Percentiles rank a stretch among this genome's conserved stretches.
Evolutionary conservation across 2,797 vertebrate species (phyloP).

Genomic region (Uromys caudimaculatus): DNA sequence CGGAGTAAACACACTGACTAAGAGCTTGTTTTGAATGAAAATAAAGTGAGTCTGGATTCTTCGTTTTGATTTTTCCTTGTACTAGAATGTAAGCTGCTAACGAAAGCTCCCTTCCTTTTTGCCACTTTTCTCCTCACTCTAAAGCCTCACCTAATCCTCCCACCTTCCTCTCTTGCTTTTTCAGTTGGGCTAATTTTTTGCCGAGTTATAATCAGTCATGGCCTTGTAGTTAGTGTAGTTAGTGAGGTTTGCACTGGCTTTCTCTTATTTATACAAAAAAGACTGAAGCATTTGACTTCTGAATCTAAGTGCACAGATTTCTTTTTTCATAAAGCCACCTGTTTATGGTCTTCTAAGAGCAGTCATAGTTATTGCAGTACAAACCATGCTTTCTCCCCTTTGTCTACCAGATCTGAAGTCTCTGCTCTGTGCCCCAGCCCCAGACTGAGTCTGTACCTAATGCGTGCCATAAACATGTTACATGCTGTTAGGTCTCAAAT

Average conservation of each 20-base stretch:
- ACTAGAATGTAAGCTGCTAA: conserved; percentile 53
- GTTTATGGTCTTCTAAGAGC: conserved; percentile 82
- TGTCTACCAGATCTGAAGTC: conserved; percentile 48
- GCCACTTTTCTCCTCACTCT: conserved; percentile 53
- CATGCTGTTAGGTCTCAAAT: conserved; percentile 83
- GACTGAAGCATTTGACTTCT: conserved; percentile 54
- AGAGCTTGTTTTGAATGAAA: conserved; percentile 67
- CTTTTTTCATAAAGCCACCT: conserved; percentile 82
- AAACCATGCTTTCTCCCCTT: conserved; percentile 71
- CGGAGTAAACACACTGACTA: background rate
- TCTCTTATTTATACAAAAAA: conserved; percentile 69
- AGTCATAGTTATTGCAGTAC: conserved; percentile 79
- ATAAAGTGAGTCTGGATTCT: conserved; percentile 52
- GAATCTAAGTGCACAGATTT: conserved; percentile 47
- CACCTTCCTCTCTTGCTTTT: conserved; percentile 59
- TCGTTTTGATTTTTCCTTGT: background rate
- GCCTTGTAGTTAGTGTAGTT: conserved; percentile 69
- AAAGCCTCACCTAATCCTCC: conserved; percentile 58
- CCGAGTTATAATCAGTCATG: conserved; percentile 64
- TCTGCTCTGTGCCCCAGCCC: background rate
- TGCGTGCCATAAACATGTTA: conserved; percentile 83
- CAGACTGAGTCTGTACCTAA: conserved; percentile 79
- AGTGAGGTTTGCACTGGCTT: conserved; percentile 45
- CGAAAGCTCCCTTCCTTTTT: conserved; percentile 63
- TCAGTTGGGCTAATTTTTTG: conserved; percentile 69